A percentile compares a stretch with the other conserved stretches of the same genome.
Conservation (phyloP, 2,888 invertebrate genomes). For the Conistra vaccinii region DNA sequence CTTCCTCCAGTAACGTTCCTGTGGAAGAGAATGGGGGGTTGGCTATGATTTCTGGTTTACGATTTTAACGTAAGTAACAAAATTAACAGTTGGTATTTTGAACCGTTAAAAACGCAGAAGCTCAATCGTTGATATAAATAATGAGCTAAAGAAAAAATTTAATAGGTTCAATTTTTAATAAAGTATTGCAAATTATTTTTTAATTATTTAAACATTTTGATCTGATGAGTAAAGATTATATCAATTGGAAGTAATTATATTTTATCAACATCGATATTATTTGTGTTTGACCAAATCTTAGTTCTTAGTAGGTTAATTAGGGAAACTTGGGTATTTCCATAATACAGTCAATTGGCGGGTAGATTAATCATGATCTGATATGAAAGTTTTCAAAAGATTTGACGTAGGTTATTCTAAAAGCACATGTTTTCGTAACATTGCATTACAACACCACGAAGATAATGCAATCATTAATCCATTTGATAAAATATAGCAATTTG, state of each 20-base stretch:
- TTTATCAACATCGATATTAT: background rate
- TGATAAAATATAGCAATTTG: background rate
- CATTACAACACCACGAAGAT: background rate
- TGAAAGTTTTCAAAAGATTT: background rate
- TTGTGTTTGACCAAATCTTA: background rate
- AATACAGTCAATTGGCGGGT: too few species aligned
- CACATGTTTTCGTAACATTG: background rate
- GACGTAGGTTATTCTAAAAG: background rate
- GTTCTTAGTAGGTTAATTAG: background rate
- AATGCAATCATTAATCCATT: background rate
- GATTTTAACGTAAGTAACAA: background rate
- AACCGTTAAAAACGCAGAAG: background rate
- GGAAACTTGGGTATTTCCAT: background rate
- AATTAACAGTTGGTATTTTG: too few species aligned
- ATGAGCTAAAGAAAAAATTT: background rate
- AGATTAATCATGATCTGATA: background rate
- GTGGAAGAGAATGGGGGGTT: background rate
- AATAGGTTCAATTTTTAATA: too few species aligned
- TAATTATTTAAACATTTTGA: too few species aligned
- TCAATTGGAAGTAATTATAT: background rate
- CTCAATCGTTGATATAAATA: too few species aligned
- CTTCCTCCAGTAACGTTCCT: slow-evolving; percentile 93
- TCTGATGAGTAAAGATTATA: background rate
- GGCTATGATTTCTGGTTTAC: background rate
- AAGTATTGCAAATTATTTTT: background rate